Evolutionary conservation across 2,113 vertebrate species (phyloP).

Genomic region (Tyrannus savana): DNA sequence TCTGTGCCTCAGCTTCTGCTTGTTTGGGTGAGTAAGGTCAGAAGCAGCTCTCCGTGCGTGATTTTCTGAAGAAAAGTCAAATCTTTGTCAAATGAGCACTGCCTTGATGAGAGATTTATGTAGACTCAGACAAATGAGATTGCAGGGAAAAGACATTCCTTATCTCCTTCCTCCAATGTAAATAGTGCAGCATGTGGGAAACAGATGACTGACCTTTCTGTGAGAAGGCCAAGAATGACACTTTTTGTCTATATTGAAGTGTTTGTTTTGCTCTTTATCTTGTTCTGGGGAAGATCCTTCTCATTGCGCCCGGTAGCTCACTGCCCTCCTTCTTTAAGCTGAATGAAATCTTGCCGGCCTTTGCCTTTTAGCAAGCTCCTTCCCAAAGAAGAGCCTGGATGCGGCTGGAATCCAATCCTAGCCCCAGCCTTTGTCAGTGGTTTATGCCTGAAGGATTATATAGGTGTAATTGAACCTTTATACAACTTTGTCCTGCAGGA

Average conservation of each 20-base stretch:
- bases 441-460: not conserved
- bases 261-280: not conserved
- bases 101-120: not conserved
- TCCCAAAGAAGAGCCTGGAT: not conserved
- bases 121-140: not conserved
- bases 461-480: not conserved
- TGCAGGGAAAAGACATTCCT: not conserved
- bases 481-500: not conserved
- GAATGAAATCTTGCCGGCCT: not conserved
- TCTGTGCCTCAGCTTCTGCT: fast-evolving
- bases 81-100: not conserved
- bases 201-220: not conserved
- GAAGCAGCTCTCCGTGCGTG: not conserved
- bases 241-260: not conserved
- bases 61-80: not conserved
- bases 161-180: not conserved
- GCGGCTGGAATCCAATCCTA: not conserved
- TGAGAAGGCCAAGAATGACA: not conserved
- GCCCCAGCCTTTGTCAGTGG: not conserved
- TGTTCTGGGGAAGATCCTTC: not conserved
- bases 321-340: not conserved
- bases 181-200: not conserved
- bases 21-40: not conserved
- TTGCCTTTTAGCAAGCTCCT: not conserved
- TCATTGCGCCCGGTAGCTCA: not conserved